phyloP scores from a whole-genome alignment of 1,140 invertebrate genomes.

The Hylaeus volcanicus region DNA sequence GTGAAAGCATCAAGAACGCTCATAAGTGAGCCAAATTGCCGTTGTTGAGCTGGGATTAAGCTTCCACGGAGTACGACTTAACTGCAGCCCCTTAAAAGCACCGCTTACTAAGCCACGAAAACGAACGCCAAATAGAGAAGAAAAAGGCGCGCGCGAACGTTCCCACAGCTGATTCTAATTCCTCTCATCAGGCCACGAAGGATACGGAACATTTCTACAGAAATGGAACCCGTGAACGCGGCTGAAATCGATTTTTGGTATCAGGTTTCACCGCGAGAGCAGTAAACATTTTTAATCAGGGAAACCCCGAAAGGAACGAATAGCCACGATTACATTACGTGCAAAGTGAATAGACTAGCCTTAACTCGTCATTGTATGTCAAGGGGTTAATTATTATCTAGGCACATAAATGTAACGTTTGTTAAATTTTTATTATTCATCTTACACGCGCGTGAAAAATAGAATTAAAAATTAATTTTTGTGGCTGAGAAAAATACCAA shows the following conservation, averaged over 20 bases:
- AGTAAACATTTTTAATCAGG: not conserved
- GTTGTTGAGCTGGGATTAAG: slow-evolving; percentile 25
- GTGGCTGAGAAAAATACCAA: slow-evolving; percentile 4
- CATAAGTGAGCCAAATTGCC: slow-evolving; percentile 28
- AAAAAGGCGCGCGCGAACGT: not conserved
- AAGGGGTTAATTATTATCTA: too few species aligned
- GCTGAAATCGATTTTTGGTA: not conserved
- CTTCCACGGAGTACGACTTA: slow-evolving; percentile 22
- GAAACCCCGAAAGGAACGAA: not conserved
- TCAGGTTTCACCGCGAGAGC: not conserved
- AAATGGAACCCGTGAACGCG: not conserved
- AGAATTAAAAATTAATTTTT: too few species aligned
- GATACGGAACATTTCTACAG: not conserved
- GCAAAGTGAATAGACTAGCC: not conserved
- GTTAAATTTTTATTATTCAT: too few species aligned
- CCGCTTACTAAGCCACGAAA: slow-evolving; percentile 3
- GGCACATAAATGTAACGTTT: too few species aligned
- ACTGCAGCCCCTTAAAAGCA: slow-evolving; percentile 29
- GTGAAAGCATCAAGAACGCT: slow-evolving; percentile 14
- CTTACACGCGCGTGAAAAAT: too few species aligned
- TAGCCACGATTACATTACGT: not conserved
- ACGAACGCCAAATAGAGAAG: not conserved
- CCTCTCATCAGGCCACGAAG: not conserved
- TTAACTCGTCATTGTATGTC: too few species aligned
- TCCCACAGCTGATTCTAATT: slow-evolving; percentile 9